Evolutionary conservation across 2,888 invertebrate genomes (phyloP).

Genomic region (Platycheirus albimanus): DNA sequence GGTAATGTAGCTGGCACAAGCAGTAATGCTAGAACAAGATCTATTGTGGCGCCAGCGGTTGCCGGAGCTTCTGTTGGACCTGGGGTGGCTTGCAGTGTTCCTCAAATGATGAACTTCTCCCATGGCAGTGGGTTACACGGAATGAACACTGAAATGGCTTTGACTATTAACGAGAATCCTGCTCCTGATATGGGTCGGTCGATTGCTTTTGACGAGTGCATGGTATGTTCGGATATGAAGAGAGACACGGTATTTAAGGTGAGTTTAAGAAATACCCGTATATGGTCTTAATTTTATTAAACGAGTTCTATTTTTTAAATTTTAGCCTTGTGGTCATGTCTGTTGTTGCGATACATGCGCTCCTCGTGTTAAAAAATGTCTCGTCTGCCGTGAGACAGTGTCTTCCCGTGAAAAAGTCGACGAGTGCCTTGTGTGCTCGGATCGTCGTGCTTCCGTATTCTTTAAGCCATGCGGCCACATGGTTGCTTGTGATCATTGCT

Average conservation of each 20-base stretch:
- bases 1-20: constrained; percentile 83
- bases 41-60: constrained; percentile 75
- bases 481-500: constrained; percentile 89
- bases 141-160: constrained; percentile 50
- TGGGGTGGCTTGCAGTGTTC: constrained; percentile 76
- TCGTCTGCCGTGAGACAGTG: constrained; percentile 94
- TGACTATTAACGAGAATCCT: constrained; percentile 60
- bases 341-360: constrained; percentile 96
- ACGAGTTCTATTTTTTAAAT: constrained; percentile 6
- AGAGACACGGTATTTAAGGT: constrained; percentile 91
- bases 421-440: constrained; percentile 98
- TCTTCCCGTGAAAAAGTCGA: constrained; percentile 92
- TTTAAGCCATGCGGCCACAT: constrained; percentile 98
- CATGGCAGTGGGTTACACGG: constrained; percentile 53
- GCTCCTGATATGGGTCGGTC: constrained; percentile 66
- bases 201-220: constrained; percentile 90
- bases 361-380: constrained; percentile 95
- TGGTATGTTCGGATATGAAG: constrained; percentile 96
- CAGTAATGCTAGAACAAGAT: constrained; percentile 80
- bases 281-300: neutral
- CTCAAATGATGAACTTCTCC: constrained; percentile 67
- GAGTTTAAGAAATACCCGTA: constrained; percentile 1
- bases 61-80: constrained; percentile 50
- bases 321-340: constrained; percentile 94
- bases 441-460: constrained; percentile 94